phyloP scores from a whole-genome alignment of 2,113 vertebrate genomes.

The Pungitius pungitius region DNA sequence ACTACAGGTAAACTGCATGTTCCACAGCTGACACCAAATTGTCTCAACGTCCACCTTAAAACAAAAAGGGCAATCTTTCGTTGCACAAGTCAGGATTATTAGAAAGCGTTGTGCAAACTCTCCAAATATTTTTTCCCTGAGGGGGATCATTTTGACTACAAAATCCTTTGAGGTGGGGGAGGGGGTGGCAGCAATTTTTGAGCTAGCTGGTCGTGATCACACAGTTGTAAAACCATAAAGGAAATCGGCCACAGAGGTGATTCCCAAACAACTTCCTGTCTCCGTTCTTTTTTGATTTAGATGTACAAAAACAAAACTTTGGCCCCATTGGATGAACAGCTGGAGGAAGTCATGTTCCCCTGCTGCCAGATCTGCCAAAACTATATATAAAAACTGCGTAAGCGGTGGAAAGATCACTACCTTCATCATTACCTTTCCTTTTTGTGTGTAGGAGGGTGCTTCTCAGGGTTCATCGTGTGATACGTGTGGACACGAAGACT shows the following conservation, averaged over 20 bases:
- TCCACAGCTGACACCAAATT: too few relatives aligned
- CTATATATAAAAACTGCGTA: not conserved
- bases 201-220: not conserved
- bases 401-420: not conserved
- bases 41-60: not conserved
- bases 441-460: not conserved
- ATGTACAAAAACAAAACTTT: not conserved
- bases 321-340: not conserved
- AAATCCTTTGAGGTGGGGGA: not conserved
- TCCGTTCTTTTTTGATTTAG: not conserved
- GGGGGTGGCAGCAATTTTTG: not conserved
- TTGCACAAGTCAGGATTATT: not conserved
- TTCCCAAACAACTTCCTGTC: constrained; percentile 5
- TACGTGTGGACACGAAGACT: not conserved
- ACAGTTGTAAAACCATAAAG: constrained; percentile 19
- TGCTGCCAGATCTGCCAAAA: not conserved
- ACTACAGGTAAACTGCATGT: too few relatives aligned
- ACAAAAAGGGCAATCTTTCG: not conserved
- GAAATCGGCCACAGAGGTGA: not conserved
- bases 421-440: not conserved
- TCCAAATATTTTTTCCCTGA: too few relatives aligned
- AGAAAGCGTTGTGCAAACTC: not conserved
- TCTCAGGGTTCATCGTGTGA: not conserved
- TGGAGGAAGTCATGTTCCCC: not conserved
- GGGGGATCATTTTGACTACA: too few relatives aligned